Evolutionary conservation across 2,113 vertebrate species (phyloP), one percentile per base, ranked within the genome.

Genomic region (Phocoena sinus): DNA sequence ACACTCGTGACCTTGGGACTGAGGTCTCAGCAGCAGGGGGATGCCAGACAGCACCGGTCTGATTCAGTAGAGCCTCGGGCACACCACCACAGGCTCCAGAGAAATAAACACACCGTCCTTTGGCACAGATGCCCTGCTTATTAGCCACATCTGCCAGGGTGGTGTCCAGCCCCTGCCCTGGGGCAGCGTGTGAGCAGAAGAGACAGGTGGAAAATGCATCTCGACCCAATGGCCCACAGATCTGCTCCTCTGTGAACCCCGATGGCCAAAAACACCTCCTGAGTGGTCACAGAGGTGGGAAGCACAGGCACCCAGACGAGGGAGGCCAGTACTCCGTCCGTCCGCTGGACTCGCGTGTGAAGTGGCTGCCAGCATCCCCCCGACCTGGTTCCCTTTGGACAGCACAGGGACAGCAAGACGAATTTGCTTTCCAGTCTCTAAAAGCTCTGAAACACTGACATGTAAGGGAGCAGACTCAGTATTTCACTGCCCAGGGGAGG

Each of bases 11-110:
- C 93, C 68, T 89, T 81, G 96, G 47, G 23, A 31, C 20, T 12
- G 36, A 89, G 82, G 73, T 60, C 82, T 89, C 1, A 4, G 86
- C 33, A 70, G 28, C 0, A 0, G 28, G 65, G 14, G 50, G 53
- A 44, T 8, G 11, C 84, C 86, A 90, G 56, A 73, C 5, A 13
- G 85, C 71, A 63, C 65, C 1, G 18, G 67, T 85, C 89, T 96
- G 82, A 95, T 38, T 95, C 95, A 91, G 81, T 95, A 91, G 71
- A 96, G 88, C 81, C 70, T 71, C 25, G 0, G 93, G 93, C 94
- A 86, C 14, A 6, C 1, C 0, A 14, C 77, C 88, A 47, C 3
- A 2, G 14, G n/a, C 81, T 70, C 68, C 1, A 1, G n/a, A 76
- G 84, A 90, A 73, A 86, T 31, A 93, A 62, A 76, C 47, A 62